Evolutionary conservation across 2,797 vertebrate species (phyloP).

Genomic region (Aeoliscus strigatus): DNA sequence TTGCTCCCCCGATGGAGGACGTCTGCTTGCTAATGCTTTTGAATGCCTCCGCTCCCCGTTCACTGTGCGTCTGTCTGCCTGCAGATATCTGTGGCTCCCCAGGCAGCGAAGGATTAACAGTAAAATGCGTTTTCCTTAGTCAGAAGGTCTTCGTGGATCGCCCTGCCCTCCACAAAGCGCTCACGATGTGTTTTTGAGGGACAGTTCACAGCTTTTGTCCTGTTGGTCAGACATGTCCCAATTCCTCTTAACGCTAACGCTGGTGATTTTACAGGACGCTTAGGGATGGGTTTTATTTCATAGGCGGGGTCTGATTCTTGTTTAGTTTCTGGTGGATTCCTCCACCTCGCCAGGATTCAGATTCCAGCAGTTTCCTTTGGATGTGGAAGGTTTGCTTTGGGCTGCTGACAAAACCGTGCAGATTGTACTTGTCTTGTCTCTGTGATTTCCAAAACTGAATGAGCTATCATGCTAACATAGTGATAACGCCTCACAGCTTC

Average conservation of each 20-base stretch:
- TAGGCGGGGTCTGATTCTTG: too few relatives aligned
- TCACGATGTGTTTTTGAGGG: slow-evolving; percentile 20
- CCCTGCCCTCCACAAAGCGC: slow-evolving; percentile 13
- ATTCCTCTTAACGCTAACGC: slow-evolving; percentile 22
- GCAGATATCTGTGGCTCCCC: slow-evolving; percentile 44
- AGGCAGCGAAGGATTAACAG: slow-evolving; percentile 54
- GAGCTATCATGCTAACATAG: too few relatives aligned
- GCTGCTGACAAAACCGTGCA: too few relatives aligned
- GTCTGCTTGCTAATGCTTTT: slow-evolving; percentile 45
- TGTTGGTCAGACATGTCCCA: slow-evolving; percentile 15
- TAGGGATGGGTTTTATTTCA: too few relatives aligned
- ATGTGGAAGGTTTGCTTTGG: too few relatives aligned
- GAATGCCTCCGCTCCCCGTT: slow-evolving; percentile 56
- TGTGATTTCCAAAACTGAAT: too few relatives aligned
- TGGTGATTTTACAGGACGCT: slow-evolving; percentile 21
- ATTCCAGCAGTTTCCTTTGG: too few relatives aligned
- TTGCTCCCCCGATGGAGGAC: too few relatives aligned
- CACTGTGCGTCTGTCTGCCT: slow-evolving; percentile 46
- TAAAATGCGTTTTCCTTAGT: slow-evolving; percentile 66
- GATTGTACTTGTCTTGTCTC: too few relatives aligned
- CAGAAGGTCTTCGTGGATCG: slow-evolving; percentile 42
- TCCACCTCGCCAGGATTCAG: too few relatives aligned
- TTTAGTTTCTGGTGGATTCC: too few relatives aligned
- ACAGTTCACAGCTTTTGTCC: slow-evolving; percentile 13
- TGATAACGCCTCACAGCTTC: too few relatives aligned